phyloP scores from a whole-genome alignment of 2,888 invertebrate species.

The Noctua fimbriata region DNA sequence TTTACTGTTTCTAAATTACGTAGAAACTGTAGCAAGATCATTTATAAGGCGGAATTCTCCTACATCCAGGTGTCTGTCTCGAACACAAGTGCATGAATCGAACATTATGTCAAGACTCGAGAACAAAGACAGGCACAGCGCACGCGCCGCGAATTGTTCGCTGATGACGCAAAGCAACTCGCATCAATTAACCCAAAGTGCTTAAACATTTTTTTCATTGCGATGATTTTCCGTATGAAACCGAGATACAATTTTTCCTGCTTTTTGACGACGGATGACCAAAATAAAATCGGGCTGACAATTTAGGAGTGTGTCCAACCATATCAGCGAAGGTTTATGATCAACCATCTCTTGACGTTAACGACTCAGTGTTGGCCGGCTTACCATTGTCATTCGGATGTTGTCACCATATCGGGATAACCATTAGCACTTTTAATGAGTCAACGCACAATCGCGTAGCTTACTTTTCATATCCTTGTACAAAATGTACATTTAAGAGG shows the following conservation, averaged over 20 bases:
- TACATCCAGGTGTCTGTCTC: constrained; percentile 42
- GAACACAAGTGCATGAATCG: constrained; percentile 36
- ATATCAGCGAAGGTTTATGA: constrained; percentile 9
- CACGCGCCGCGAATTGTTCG: constrained; percentile 50
- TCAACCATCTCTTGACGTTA: constrained; percentile 5
- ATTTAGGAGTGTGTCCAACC: not conserved
- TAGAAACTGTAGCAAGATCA: not conserved
- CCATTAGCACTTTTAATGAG: constrained; percentile 45
- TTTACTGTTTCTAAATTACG: constrained; percentile 23
- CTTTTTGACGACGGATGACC: constrained; percentile 7
- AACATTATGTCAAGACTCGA: constrained; percentile 56
- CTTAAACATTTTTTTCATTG: constrained; percentile 53
- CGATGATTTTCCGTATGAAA: constrained; percentile 21
- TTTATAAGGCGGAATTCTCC: not conserved
- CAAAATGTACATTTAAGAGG: constrained; percentile 19
- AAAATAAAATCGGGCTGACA: constrained; percentile 2
- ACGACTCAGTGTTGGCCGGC: not conserved
- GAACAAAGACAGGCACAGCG: constrained; percentile 64
- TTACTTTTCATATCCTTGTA: constrained; percentile 2
- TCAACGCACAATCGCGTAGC: constrained; percentile 20
- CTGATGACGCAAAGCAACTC: constrained; percentile 63
- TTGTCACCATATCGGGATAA: constrained; percentile 27
- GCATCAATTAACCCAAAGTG: constrained; percentile 56
- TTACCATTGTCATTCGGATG: constrained; percentile 31
- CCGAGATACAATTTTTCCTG: constrained; percentile 19